Base-by-base conservation (phyloP, 2,797 vertebrate species). In the Cryptoblepharus egeriae region DNA sequence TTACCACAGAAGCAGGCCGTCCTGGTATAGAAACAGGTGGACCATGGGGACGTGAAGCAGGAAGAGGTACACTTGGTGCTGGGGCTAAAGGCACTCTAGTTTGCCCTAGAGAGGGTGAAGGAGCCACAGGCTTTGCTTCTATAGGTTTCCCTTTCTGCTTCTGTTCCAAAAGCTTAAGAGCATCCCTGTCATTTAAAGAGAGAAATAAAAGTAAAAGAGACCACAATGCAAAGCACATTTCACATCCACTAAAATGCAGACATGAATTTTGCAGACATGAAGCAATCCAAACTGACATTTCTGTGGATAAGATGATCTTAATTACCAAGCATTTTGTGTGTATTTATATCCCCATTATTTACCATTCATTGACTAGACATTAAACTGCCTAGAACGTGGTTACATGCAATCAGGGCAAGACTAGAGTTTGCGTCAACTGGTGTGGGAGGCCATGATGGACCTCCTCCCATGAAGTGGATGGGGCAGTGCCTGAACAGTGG, bases 11-110 rank as follows among this genome's bases (percentile, higher is more conserved):
- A 90, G 96, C 95, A 84, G 97, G 96, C 4, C 97, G 97, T 77
- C 97, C 97, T 30, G 97, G 97, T 16, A 96, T 91, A 74, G 98
- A 98, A 3, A 97, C 20, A 13, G 98, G 95, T 58, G 97, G 97
- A 89, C 96, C 86, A 87, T 96, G 90, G 79, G 98, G 97, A 78
- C 97, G 96, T 13, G 96, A 93, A 35, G 96, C 92, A 52, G 93
- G 75, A 74, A 93, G 89, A 11, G 94, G 26, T 55, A 87, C 35
- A 1, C 92, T 49, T 16, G 88, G 39, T 80, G 26, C 87, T 0
- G 69, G 24, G n/a, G 88, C 61, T 39, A 74, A 76, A 82, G 78
- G 87, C 6, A 88, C 86, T 77, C 78, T 3, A 13, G 86, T 30
- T 82, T 79, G 75, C 61, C 58, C 82, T 4, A 82, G 76, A 72